phyloP scores from a whole-genome alignment of 2,888 invertebrate genomes.

The Nycteola revayana region DNA sequence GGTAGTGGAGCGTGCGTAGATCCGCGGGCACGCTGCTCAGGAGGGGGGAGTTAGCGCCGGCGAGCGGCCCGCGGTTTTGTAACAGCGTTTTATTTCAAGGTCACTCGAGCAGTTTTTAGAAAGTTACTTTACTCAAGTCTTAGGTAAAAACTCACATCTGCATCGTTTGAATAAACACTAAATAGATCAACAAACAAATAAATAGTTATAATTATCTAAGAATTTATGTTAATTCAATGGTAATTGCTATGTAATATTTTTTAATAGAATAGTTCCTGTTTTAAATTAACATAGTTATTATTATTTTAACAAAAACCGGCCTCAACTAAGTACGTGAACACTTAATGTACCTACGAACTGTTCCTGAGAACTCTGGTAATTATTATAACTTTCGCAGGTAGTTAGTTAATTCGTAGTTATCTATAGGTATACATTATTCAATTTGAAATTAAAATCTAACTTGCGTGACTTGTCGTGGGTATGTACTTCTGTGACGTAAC shows the following conservation, averaged over 20 bases:
- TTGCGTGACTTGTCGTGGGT: slow-evolving; percentile 4
- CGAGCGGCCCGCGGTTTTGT: slow-evolving; percentile 78
- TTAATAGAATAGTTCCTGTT: slow-evolving; percentile 13
- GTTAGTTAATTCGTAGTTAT: too few relatives aligned
- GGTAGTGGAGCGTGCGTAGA: slow-evolving; percentile 61
- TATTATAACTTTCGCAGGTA: too few relatives aligned
- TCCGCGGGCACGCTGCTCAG: slow-evolving; percentile 51
- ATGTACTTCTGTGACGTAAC: slow-evolving; percentile 4
- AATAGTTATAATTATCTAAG: slow-evolving; percentile 15
- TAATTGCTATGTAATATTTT: background rate
- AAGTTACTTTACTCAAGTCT: slow-evolving; percentile 74
- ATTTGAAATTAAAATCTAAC: too few relatives aligned
- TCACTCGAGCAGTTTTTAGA: slow-evolving; percentile 80
- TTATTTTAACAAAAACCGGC: too few relatives aligned
- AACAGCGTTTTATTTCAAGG: slow-evolving; percentile 81
- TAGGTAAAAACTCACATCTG: slow-evolving; percentile 57
- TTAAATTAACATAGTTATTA: too few relatives aligned
- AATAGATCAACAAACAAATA: slow-evolving; percentile 8
- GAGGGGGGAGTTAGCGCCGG: slow-evolving; percentile 62
- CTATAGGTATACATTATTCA: too few relatives aligned
- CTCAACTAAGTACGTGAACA: too few relatives aligned
- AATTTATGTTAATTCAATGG: slow-evolving; percentile 15
- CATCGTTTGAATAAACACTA: slow-evolving; percentile 27
- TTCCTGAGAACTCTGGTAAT: too few relatives aligned
- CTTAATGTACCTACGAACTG: too few relatives aligned